Evolutionary conservation across 2,113 vertebrate species (phyloP).

Genomic region (Suricata suricatta): DNA sequence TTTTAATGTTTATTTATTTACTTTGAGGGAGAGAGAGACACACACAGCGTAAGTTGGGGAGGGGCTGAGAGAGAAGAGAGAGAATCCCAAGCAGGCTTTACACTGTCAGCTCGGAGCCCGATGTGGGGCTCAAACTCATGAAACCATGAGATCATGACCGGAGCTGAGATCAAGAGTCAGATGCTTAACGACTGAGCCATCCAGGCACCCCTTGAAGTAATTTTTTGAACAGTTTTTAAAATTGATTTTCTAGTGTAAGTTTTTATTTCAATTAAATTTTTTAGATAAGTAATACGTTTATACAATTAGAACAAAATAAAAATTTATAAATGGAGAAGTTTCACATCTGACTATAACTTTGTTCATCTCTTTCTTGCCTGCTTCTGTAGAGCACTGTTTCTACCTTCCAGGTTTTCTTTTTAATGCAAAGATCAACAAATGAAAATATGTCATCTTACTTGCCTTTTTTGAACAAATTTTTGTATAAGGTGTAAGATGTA

Average conservation of each 20-base stretch:
- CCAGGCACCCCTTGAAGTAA: too few species aligned
- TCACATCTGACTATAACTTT: not conserved
- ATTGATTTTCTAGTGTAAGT: not conserved
- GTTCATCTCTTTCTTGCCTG: not conserved
- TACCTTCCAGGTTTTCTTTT: not conserved
- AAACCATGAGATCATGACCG: too few species aligned
- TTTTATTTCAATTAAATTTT: slow-evolving; percentile 27
- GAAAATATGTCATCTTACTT: not conserved
- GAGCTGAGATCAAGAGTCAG: too few species aligned
- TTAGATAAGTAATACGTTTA: not conserved
- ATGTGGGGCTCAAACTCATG: too few species aligned
- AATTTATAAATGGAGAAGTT: not conserved
- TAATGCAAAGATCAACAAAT: not conserved
- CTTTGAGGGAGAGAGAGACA: too few species aligned
- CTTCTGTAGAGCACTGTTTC: not conserved
- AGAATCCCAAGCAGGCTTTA: too few species aligned
- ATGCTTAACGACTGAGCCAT: too few species aligned
- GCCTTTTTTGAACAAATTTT: not conserved
- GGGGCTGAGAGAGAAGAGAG: too few species aligned
- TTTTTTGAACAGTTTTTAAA: not conserved
- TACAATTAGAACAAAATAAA: not conserved
- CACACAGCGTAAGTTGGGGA: too few species aligned
- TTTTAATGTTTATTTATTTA: too few species aligned
- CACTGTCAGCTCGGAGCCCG: too few species aligned
- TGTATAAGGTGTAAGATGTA: not conserved